A percentile compares a stretch with the other conserved stretches of the same genome.
phyloP scores from a whole-genome alignment of 2,888 invertebrate species.

The Ecliptopera silaceata region DNA sequence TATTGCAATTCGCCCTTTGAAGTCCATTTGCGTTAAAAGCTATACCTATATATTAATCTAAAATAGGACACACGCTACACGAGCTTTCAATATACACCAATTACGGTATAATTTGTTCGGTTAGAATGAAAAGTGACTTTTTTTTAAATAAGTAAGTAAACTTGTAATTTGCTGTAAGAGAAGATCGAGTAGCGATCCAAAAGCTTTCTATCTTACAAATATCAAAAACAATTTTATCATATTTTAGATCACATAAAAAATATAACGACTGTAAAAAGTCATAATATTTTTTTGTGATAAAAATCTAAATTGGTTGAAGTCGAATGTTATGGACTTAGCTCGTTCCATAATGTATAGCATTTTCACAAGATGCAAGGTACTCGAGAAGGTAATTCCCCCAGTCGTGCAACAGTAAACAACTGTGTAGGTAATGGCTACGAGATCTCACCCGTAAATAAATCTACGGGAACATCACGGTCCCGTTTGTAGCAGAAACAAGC shows the following conservation, averaged over 20 bases:
- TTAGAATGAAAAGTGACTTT: no score
- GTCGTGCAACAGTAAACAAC: conserved; percentile 16
- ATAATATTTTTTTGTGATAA: no score
- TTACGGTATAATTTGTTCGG: neutral
- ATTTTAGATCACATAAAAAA: no score
- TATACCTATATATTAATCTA: conserved; percentile 19
- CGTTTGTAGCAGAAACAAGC: conserved; percentile 31
- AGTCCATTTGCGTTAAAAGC: conserved; percentile 16
- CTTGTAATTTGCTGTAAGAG: no score
- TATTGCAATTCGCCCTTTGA: conserved; percentile 27
- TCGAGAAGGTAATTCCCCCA: conserved; percentile 11
- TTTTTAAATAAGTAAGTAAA: no score
- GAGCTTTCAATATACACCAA: neutral
- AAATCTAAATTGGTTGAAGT: no score
- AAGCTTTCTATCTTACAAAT: no score
- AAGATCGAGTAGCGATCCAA: no score
- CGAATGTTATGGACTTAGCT: no score
- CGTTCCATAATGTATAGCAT: no score
- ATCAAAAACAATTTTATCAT: no score
- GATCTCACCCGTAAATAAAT: conserved; percentile 30
- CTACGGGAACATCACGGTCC: conserved; percentile 27
- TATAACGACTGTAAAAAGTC: no score
- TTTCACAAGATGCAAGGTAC: neutral
- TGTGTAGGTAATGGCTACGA: conserved; percentile 16
- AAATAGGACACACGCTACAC: conserved; percentile 9